Evolutionary conservation across 2,797 vertebrate genomes (phyloP), one percentile per base, ranked within the genome.

Genomic region (Falco naumanni): DNA sequence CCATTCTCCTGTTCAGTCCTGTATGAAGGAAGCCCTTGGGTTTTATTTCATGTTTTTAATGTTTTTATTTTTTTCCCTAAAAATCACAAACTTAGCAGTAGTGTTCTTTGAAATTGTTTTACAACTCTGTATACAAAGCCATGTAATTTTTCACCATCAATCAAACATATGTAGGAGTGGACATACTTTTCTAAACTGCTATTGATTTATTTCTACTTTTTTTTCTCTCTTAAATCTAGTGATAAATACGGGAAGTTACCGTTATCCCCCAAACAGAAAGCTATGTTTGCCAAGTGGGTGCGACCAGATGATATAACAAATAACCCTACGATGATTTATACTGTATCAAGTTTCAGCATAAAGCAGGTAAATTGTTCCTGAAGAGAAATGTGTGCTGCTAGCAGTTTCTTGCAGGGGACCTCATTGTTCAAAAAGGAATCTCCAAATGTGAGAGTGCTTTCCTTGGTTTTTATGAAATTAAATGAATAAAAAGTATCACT

Each of bases 261-360:
- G 0, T 97, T 99, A 94, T 99, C 99, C 6, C 99, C 99, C 59
- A 99, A 99, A 96, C 99, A 99, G 97, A 99, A 98, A 97, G 98
- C 99, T 51, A 99, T 99, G 93, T 99, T 99, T 98, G 99, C 99
- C 86, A 99, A 98, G 94, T 99, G 99, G 99, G 98, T 99, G 39
- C 98, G 99, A n/a, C 99, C 99, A 10, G 99, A 99, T 83, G 99
- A 99, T 68, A 98, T 99, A 95, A 98, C 98, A 95, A 99, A 98
- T 96, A 99, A 99, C 95, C 99, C 99, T 79, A 99, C 98, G 0
- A 99, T 99, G 99, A 99, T 99, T 97, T 99, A 99, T 95, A 99
- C 99, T 31, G 99, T 99, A 83, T 99, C 99, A 95, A 99, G 99
- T 97, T 99, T 99, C 98, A 99, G 99, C 97, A 99, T 99, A 98